Base-by-base conservation (phyloP, 2,888 invertebrate species). In the Napeogenes inachia region DNA sequence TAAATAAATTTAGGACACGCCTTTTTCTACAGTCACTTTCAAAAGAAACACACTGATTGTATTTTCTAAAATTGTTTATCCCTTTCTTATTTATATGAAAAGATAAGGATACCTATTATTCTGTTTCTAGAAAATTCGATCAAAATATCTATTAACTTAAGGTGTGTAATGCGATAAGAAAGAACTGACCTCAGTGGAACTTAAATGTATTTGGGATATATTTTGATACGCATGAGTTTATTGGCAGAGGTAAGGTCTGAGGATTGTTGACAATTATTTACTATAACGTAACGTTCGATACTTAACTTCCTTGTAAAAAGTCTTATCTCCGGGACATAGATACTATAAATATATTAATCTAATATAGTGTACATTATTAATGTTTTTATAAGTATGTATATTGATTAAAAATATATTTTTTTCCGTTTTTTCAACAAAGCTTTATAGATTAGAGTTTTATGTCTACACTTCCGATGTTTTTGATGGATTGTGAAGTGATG, bases 151-250 rank as follows among this genome's bases (percentile, higher is more conserved):
- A 50, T 50, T 50, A 50, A 50, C 30, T 46, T 33, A 54, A 38
- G 32, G 56, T 50, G 55, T 61, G 53, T 58, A 58, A 63, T 61
- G 63, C 59, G 53, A 56, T 54, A 50, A 45, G 33, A 47, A 47
- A 50, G 50, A 56, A 62, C 38, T 64, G 57, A 61, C 59, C 55
- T 64, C 56, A 76, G 79, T 77, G 74, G 77, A 77, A 68, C 68
- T 70, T 75, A 74, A 80, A 81, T 81, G 80, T 80, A 82, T 83
- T 83, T 76, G 81, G 81, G 81, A 87, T 87, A 87, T 88, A 88
- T 89, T 89, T 89, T 88, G 86, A 87, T 88, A 89, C 81, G 80
- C 78, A 79, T 83, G 80, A 80, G 82, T 88, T 87, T 88, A 85
- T 82, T 76, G 77, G 79, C 75, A 50, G 80, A 80, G 74, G 73